Evolutionary conservation across 2,113 vertebrate species (phyloP).

Genomic region (Solenodon paradoxus): DNA sequence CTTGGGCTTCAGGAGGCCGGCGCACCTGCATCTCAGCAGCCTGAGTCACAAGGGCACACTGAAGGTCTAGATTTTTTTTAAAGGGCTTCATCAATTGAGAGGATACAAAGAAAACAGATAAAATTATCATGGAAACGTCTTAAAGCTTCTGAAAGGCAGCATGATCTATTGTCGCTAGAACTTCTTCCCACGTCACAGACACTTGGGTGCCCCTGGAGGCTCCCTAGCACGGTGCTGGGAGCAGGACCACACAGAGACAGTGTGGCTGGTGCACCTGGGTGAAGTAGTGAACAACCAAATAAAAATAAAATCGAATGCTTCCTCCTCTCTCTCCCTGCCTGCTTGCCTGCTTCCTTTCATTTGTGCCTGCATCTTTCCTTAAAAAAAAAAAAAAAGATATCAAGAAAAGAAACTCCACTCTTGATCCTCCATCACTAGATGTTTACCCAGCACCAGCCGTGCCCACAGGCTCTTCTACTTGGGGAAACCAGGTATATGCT

Average conservation of each 20-base stretch:
- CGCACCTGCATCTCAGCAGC: too few species aligned
- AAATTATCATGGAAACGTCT: neutral
- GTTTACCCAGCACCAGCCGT: neutral
- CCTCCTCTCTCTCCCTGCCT: too few species aligned
- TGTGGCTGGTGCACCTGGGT: too few species aligned
- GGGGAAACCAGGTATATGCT: neutral
- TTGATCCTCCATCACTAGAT: neutral
- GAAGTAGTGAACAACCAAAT: too few species aligned
- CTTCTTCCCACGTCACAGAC: neutral
- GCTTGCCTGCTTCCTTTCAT: too few species aligned
- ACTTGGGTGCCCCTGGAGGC: neutral
- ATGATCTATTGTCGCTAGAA: neutral
- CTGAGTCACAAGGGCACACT: too few species aligned
- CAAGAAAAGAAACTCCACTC: neutral
- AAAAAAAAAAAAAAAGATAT: too few species aligned
- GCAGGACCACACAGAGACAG: neutral
- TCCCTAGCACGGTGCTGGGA: neutral
- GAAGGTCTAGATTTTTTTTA: too few species aligned
- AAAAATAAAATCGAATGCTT: too few species aligned
- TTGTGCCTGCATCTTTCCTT: too few species aligned
- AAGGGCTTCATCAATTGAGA: neutral
- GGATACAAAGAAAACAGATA: neutral
- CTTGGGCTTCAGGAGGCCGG: too few species aligned
- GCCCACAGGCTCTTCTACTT: neutral
- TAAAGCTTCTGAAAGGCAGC: slow-evolving; percentile 7